Base-by-base conservation (phyloP, 2,797 vertebrate species). In the Phrynocephalus forsythii region DNA sequence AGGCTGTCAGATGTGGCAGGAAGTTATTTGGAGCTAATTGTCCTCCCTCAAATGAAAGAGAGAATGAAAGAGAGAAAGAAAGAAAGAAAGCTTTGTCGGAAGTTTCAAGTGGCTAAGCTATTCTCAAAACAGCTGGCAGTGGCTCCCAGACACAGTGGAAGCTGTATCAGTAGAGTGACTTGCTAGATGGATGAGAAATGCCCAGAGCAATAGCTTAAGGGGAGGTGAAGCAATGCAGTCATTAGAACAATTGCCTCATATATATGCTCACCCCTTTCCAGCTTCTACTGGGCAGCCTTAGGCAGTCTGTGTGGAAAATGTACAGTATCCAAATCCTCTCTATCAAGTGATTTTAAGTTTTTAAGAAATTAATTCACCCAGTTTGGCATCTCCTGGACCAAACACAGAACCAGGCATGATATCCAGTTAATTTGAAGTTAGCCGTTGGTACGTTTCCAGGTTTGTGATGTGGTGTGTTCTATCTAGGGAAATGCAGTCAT, bases 21-120 rank as follows among this genome's bases (percentile, higher is more conserved):
- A 84, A 75, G 44, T 24, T 8, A 80, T 33, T 28, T 63, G 13
- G 6, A 22, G 69, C 68, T 48, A 86, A 73, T 63, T 66, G 38
- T 56, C 68, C 56, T 22, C 15, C 56, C 71, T 48, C n/a, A 22
- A 81, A 87, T 67, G 38, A 82, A 87, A 86, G 52, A 10, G 60
- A 16, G 60, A 16, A 33, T 15, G 26, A 73, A 80, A 48, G 7
- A 38, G 38, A 38, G 38, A 82, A 87, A 86, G 52, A 10, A 16
- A 16, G 60, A 16, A 33, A 24, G 26, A 73, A 80, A 48, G 7
- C 11, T 67, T 20, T 50, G 26, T 6, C 7, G 33, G 44, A 75
- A 76, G 56, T 33, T 78, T 67, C 75, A 87, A 82, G 38, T 7
- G 50, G 76, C 33, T 5, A 48, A 28, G 1, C 52, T 44, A 48